These are phyloP conservation scores for Diarsia mendica DNA, from an alignment of 2,888 invertebrate species.

Conservation along the genomic window DNA sequence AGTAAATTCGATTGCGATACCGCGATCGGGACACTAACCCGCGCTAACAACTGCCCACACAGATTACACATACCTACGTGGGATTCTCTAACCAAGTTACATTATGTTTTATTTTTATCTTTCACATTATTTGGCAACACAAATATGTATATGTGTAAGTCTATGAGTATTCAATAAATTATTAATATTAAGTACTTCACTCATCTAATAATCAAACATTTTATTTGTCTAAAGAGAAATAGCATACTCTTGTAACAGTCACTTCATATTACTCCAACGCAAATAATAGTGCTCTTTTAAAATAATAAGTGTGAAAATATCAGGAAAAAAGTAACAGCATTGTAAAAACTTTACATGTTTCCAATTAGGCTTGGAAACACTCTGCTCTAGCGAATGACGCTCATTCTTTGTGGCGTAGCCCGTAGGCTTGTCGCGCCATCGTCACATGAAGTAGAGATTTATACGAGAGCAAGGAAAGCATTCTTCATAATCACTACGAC, in stretches of 20 bases:
- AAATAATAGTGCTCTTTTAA: not conserved
- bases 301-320: not conserved
- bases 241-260: not conserved
- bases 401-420: constrained; percentile 31
- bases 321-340: not conserved
- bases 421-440: constrained; percentile 9
- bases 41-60: constrained; percentile 11
- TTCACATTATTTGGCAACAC: not conserved
- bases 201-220: not conserved
- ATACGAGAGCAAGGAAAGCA: constrained; percentile 13
- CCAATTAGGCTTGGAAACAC: constrained; percentile 41
- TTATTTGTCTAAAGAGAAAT: not conserved
- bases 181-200: not conserved
- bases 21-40: too few species aligned
- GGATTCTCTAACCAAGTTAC: not conserved
- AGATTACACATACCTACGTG: constrained; percentile 7
- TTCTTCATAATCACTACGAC: constrained; percentile 21
- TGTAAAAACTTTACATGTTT: constrained; percentile 11
- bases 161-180: too few species aligned
- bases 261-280: not conserved
- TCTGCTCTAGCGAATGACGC: constrained; percentile 28
- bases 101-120: not conserved
- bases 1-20: constrained; percentile 25
- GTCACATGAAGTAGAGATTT: constrained; percentile 11
- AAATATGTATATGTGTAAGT: too few species aligned